Base-by-base conservation (phyloP, 2,113 vertebrate genomes). In the zebrafish (Danio rerio) region DNA sequence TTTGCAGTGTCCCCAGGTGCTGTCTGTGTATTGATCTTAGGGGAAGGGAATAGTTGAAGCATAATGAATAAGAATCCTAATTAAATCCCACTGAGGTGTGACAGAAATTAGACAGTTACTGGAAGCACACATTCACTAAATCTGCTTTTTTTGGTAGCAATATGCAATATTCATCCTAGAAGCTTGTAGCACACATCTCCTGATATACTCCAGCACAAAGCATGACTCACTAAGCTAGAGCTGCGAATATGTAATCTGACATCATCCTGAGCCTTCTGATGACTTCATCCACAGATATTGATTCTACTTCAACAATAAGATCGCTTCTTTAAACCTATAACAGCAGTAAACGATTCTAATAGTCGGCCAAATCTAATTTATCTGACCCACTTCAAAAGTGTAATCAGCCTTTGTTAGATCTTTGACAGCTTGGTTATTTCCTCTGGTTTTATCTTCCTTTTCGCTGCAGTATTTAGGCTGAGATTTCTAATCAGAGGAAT, bases 191-290 rank as follows among this genome's bases (percentile, higher is more conserved):
- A 47, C 65, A n/a, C 16, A 42, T 47, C 42, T 18, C 11, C n/a
- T 18, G 42, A 42, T 68, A 10, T 18, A 47, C 50, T 68, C 63
- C 49, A 52, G 16, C 13, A 59, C 40, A 69, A 42, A 40, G 77
- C 50, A 82, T 87, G 80, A 84, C 61, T 86, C 82, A 86, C 12
- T 69, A 56, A 86, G 69, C 74, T 82, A 84, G 20, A 45, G 16
- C 7, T 71, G 55, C 43, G 43, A n/a, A 62, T 9, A 52, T 2
- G 56, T 66, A 84, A 87, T 90, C 92, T 93, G 92, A 94, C 92
- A 92, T 94, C 91, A 91, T 89, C 88, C 65, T 43, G 4, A 66
- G 80, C 31, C 58, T 83, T 80, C 63, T 81, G 15, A 79, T 72
- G 74, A 88, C 84, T 78, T 86, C 84, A 89, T 77, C 65, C 80